Base-by-base conservation (phyloP, 2,797 vertebrate species). In the Acanthis flammea region DNA sequence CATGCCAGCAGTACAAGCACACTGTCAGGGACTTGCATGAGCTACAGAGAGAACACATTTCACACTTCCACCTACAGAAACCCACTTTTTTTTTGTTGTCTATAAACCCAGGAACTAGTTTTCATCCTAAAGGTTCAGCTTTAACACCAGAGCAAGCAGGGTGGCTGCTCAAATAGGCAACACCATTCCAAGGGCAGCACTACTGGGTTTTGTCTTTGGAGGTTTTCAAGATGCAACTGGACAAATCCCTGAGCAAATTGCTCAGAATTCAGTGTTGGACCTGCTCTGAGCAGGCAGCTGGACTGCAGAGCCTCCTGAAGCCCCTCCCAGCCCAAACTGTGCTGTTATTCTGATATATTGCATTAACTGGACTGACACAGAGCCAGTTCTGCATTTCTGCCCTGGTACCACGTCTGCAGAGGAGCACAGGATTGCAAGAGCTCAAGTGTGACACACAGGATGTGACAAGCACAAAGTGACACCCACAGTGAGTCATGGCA, bases 301-400 rank as follows among this genome's bases (percentile, higher is more conserved):
- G 33, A 54, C 44, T 47, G 51, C 35, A 68, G 3, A 17, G 51
- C 23, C 9, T 44, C 60, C 84, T 62, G 24, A 62, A 73, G 25
- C 3, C 51, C 63, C n/a, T 33, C 15, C 45, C 70, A 67, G 27
- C 8, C n/a, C 15, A 1, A 54, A 70, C 0, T 22, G 22, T 3
- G 7, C 0, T 24, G 16, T 58, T 23, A 4, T 1, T 31, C 12
- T 61, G 61, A 7, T 25, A 7, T 1, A 27, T 5, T 75, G 51
- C 10, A 1, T 39, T 48, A 55, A 60, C 0, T 19, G 31, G 63
- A 45, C 4, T 54, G 67, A 67, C n/a, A 42, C 6, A 0, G 1
- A 31, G 4, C 27, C 82, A 80, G 47, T 42, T 88, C 63, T 60
- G 55, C 68, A 35, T 66, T 92, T 73, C 81, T 74, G 44, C 44